These are phyloP conservation scores for Chironomus tepperi DNA, from an alignment of 1,140 invertebrate genomes.

Conservation along the genomic window DNA sequence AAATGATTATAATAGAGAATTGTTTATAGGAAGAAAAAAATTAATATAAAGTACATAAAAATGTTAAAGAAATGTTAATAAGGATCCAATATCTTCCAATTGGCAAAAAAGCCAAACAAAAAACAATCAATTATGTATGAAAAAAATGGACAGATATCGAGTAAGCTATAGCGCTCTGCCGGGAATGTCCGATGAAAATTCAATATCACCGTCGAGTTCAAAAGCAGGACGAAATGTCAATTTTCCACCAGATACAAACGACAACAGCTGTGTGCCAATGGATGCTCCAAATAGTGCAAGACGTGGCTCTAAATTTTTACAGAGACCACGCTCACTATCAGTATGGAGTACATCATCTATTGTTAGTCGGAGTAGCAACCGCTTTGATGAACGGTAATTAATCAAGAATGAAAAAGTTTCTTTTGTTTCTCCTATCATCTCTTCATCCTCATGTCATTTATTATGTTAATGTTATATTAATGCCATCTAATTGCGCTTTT, in stretches of 20 bases:
- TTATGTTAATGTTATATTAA: not conserved
- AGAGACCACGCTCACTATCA: conserved; percentile 66
- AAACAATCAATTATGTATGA: conserved; percentile 23
- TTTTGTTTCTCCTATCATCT: not conserved
- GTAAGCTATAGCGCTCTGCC: conserved; percentile 37
- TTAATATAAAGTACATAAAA: not conserved
- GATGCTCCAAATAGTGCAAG: conserved; percentile 35
- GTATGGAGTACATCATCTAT: conserved; percentile 58
- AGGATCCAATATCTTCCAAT: not conserved
- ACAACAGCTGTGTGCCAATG: conserved; percentile 35
- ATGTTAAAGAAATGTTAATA: not conserved
- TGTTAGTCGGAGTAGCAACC: conserved; percentile 67
- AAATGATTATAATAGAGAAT: not conserved
- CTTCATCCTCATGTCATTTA: not conserved
- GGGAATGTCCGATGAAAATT: conserved; percentile 39
- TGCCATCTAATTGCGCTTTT: not conserved
- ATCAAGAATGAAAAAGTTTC: not conserved
- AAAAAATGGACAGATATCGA: conserved; percentile 36
- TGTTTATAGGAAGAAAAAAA: not conserved
- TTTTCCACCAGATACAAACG: conserved; percentile 58
- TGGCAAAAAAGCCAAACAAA: conserved; percentile 9
- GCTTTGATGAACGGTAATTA: conserved; percentile 67
- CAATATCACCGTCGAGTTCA: conserved; percentile 35
- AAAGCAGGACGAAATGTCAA: conserved; percentile 53
- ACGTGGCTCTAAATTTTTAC: conserved; percentile 39